Evolutionary conservation across 2,888 invertebrate species (phyloP).

Genomic region (Ceriagrion tenellum): DNA sequence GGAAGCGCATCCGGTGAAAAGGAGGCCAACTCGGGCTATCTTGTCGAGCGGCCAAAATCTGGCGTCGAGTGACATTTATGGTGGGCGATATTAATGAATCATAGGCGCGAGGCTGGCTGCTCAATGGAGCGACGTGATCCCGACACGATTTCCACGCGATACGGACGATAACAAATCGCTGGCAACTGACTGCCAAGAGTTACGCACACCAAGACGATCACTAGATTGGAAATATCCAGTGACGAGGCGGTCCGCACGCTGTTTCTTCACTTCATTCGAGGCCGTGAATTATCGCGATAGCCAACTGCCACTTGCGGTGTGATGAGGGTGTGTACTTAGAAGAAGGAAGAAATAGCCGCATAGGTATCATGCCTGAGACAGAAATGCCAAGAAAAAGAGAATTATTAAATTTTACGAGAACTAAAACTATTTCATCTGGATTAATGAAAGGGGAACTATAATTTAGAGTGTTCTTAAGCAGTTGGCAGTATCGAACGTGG

Average conservation of each 20-base stretch:
- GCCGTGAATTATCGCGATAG: not conserved
- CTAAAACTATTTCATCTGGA: too few relatives aligned
- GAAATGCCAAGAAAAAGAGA: too few relatives aligned
- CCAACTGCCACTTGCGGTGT: not conserved
- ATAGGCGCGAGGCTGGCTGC: not conserved
- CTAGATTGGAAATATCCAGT: constrained; percentile 15
- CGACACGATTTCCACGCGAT: not conserved
- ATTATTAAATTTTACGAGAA: too few relatives aligned
- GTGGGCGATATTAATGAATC: not conserved
- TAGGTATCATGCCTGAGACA: too few relatives aligned
- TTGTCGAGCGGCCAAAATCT: constrained; percentile 21
- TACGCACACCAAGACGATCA: not conserved
- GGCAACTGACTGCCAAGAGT: not conserved
- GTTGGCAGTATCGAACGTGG: too few relatives aligned
- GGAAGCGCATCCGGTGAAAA: not conserved
- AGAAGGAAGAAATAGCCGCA: too few relatives aligned
- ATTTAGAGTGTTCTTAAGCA: too few relatives aligned
- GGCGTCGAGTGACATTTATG: constrained; percentile 14
- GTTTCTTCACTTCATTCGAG: not conserved
- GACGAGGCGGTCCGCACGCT: not conserved
- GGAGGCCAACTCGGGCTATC: not conserved
- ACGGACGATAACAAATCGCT: constrained; percentile 6
- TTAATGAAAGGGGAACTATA: too few relatives aligned
- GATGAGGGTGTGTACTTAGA: too few relatives aligned
- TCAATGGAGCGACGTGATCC: constrained; percentile 3